A percentile compares a stretch with the other conserved stretches of the same genome.
Evolutionary conservation across 2,113 vertebrate genomes (phyloP).

Genomic region (Probosciger aterrimus): DNA sequence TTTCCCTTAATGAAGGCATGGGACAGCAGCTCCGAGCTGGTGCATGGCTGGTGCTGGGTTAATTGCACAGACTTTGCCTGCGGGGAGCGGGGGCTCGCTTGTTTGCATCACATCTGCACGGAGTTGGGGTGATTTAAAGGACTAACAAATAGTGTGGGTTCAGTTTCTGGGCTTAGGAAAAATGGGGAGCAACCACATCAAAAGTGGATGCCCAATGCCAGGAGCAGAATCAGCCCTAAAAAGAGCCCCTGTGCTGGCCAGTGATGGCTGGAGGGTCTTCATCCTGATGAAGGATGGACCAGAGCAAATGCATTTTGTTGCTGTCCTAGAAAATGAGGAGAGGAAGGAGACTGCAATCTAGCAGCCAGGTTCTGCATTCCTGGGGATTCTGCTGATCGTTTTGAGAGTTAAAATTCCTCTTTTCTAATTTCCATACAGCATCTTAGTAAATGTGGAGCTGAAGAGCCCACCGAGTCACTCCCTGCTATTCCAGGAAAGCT

Average conservation of each 20-base stretch:
- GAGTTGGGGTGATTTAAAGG: background rate
- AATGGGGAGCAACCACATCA: background rate
- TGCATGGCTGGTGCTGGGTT: background rate
- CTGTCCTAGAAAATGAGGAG: background rate
- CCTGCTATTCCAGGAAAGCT: background rate
- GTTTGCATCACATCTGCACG: fast-evolving
- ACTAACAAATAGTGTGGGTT: background rate
- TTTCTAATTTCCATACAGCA: background rate
- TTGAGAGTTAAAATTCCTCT: background rate
- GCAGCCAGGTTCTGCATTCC: background rate
- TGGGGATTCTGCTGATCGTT: background rate
- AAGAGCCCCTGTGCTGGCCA: background rate
- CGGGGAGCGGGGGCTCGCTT: fast-evolving
- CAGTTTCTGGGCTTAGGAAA: background rate
- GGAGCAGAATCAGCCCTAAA: background rate
- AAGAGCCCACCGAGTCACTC: fast-evolving
- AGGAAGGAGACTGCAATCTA: background rate
- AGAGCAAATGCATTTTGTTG: background rate
- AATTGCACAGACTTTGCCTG: fast-evolving
- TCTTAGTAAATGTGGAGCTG: background rate
- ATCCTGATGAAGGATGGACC: background rate
- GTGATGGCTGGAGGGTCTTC: background rate
- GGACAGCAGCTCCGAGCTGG: background rate
- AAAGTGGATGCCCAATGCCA: fast-evolving
- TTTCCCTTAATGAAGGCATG: background rate